Evolutionary conservation across 2,797 vertebrate species (phyloP), one percentile per base, ranked within the genome.

Genomic region (Chelon labrosus): DNA sequence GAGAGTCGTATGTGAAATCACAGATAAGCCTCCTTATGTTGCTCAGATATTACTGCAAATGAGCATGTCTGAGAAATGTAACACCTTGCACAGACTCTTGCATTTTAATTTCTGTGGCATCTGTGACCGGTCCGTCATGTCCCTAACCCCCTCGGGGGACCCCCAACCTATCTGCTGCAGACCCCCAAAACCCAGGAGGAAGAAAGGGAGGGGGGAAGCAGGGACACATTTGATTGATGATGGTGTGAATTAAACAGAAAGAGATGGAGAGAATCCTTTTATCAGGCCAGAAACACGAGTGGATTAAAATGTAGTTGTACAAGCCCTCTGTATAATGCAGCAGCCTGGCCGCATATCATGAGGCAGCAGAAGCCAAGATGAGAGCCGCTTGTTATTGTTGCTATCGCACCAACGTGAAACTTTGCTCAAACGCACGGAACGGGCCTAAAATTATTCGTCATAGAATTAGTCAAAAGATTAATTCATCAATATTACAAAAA

Each of bases 241-340:
- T 91, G 89, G 91, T 90, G 92, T 93, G 93, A 94, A 94, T 93
- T 93, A 93, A 95, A 93, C 90, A 92, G 93, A 93, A 93, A 91
- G 91, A 93, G 93, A 94, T 94, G 91, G 95, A 94, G 94, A 93
- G 94, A 94, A 94, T 93, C 93, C 93, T 92, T 95, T 95, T 95
- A 95, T 95, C 93, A 90, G 89, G 88, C 85, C 83, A 81, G 91
- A 92, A 94, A 94, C 93, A 95, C 89, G 89, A 94, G 92, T 94
- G 95, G 93, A 95, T 95, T 95, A 95, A 94, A 94, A 95, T 93
- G 91, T 93, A 94, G 93, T 95, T 94, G 92, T 93, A 93, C 94
- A 93, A 92, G 86, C 92, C 91, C 88, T 92, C 86, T 85, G 92
- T 93, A 93, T 94, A 93, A 94, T 91, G 91, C 90, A 89, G 89